Conservation (phyloP, 2,888 invertebrate species). For the Parochlus steinenii region DNA sequence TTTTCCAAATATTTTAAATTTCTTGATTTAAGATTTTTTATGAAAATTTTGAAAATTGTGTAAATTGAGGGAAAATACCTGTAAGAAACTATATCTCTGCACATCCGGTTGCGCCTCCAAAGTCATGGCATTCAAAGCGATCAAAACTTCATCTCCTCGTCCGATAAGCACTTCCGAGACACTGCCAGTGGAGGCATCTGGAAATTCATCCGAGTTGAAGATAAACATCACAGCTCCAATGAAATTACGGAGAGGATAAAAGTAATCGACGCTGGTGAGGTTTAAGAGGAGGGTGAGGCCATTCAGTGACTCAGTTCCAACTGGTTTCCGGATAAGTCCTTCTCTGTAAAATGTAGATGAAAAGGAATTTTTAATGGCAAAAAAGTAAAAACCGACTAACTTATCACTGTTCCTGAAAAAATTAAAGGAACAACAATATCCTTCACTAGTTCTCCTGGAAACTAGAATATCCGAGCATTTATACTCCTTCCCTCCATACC, state of each 20-base stretch:
- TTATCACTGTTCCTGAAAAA: constrained; percentile 18
- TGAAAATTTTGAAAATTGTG: too few relatives aligned
- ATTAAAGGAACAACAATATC: constrained; percentile 42
- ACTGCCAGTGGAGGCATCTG: constrained; percentile 30
- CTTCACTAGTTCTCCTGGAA: constrained; percentile 34
- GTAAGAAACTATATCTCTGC: constrained; percentile 12
- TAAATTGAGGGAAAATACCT: too few relatives aligned
- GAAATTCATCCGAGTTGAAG: constrained; percentile 33
- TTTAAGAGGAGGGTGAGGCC: constrained; percentile 35
- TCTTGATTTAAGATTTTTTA: too few relatives aligned
- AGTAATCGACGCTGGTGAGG: constrained; percentile 36
- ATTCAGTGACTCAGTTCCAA: constrained; percentile 22
- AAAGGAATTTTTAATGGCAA: background rate
- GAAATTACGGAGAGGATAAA: constrained; percentile 30
- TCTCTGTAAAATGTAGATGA: background rate
- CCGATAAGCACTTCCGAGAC: constrained; percentile 26
- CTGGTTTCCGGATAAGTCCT: constrained; percentile 6
- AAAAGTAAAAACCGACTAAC: background rate
- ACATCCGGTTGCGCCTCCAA: constrained; percentile 12
- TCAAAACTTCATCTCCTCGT: constrained; percentile 22
- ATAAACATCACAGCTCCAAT: constrained; percentile 32
- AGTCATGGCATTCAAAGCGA: constrained; percentile 17
- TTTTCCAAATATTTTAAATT: too few relatives aligned
- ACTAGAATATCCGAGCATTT: constrained; percentile 32
- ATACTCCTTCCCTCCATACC: constrained; percentile 28